Evolutionary conservation across 1,140 invertebrate species (phyloP).

Genomic region (Cyclina sinensis): DNA sequence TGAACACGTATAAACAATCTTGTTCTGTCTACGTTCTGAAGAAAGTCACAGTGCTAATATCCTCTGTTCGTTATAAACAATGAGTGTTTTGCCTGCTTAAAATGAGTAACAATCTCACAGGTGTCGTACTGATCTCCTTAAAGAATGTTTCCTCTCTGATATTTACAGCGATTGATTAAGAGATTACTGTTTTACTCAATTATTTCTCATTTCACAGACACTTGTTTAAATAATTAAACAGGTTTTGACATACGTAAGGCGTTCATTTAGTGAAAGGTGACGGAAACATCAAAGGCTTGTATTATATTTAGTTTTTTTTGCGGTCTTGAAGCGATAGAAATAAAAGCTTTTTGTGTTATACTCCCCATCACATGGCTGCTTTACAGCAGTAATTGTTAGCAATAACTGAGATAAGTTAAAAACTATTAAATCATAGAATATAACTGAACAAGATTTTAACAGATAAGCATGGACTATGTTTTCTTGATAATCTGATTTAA

Average conservation of each 20-base stretch:
- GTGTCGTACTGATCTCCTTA: background rate
- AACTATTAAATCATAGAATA: too few relatives aligned
- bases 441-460: too few relatives aligned
- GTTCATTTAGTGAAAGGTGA: background rate
- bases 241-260: conserved; percentile 32
- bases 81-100: conserved; percentile 1
- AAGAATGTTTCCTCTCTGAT: background rate
- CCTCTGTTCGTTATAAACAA: background rate
- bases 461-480: too few relatives aligned
- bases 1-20: background rate
- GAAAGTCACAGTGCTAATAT: background rate
- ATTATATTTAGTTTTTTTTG: too few relatives aligned
- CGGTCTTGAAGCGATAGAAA: too few relatives aligned
- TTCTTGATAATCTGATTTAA: too few relatives aligned
- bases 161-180: conserved; percentile 49
- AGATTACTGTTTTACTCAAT: conserved; percentile 23
- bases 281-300: background rate
- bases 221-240: conserved; percentile 38
- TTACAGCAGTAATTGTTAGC: too few relatives aligned
- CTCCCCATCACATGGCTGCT: too few relatives aligned
- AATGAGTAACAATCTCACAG: background rate
- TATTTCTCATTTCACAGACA: conserved; percentile 30
- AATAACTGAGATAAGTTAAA: too few relatives aligned
- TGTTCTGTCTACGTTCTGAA: background rate
- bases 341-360: too few relatives aligned